Evolutionary conservation across 2,797 vertebrate species (phyloP).

Genomic region (Pipistrellus kuhlii): DNA sequence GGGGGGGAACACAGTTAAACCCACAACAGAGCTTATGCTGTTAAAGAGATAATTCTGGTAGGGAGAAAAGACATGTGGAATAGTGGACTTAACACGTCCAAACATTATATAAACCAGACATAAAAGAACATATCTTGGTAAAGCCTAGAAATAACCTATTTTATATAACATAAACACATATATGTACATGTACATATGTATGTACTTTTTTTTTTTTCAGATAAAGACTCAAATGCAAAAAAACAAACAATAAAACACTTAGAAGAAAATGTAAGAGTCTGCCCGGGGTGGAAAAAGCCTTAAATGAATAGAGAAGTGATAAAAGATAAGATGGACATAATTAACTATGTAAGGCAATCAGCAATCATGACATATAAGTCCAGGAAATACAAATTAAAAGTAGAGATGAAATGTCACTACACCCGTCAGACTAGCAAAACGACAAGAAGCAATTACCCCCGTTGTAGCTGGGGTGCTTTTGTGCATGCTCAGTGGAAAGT

Average conservation of each 20-base stretch:
- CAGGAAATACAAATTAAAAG: background rate
- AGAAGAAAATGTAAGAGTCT: background rate
- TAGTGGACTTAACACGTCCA: background rate
- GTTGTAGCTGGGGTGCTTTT: background rate
- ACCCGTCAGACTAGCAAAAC: background rate
- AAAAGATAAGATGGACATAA: background rate
- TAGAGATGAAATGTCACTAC: background rate
- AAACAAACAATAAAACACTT: background rate
- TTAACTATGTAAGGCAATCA: background rate
- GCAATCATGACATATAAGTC: background rate
- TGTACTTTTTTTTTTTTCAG: conserved; percentile 2
- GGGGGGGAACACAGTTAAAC: background rate
- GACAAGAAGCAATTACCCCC: background rate
- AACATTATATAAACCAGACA: background rate
- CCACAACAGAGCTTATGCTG: background rate
- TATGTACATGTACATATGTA: background rate
- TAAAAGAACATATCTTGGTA: background rate
- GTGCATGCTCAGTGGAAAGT: background rate
- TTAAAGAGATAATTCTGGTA: background rate
- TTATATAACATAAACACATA: background rate
- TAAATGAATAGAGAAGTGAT: background rate
- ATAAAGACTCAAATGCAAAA: background rate
- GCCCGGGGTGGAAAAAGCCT: background rate
- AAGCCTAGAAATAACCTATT: background rate
- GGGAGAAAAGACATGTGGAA: background rate